A percentile compares a stretch with the other conserved stretches of the same genome.
These are phyloP conservation scores for Spilarctia lutea DNA, from an alignment of 2,888 invertebrate species.

Conservation along the genomic window DNA sequence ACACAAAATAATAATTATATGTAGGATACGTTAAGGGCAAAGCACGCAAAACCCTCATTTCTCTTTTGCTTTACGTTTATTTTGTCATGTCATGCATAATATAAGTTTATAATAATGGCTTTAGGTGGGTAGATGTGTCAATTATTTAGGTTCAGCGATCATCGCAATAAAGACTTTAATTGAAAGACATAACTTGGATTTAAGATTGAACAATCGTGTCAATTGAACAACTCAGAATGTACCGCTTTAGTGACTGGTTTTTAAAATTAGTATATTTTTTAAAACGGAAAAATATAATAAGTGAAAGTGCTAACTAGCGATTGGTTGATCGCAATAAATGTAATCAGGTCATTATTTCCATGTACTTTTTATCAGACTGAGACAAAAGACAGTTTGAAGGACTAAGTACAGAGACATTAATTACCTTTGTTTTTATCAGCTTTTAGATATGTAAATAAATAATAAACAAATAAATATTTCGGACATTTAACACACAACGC, in stretches of 20 bases:
- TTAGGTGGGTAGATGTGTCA: conserved; percentile 25
- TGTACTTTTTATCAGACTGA: not conserved
- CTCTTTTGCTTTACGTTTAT: conserved; percentile 27
- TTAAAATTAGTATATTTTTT: not conserved
- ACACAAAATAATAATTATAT: conserved; percentile 19
- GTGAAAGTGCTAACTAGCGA: not conserved
- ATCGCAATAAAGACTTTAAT: not conserved
- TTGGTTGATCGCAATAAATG: not conserved
- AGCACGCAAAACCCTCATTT: conserved; percentile 36
- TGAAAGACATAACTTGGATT: not conserved
- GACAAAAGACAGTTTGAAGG: not conserved
- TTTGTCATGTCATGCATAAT: conserved; percentile 28
- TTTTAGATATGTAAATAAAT: too few species aligned
- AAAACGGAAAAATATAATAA: not conserved
- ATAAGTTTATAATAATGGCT: conserved; percentile 23
- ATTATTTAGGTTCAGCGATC: conserved; percentile 6
- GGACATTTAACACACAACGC: too few species aligned
- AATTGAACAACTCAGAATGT: not conserved
- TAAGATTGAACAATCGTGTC: not conserved
- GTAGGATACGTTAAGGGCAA: conserved; percentile 8
- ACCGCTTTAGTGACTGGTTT: not conserved
- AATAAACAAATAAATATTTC: too few species aligned
- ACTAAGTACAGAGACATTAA: too few species aligned
- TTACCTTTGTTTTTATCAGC: too few species aligned
- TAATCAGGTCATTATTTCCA: not conserved